Evolutionary conservation across 2,113 vertebrate species (phyloP).

Genomic region (Alethe diademata): DNA sequence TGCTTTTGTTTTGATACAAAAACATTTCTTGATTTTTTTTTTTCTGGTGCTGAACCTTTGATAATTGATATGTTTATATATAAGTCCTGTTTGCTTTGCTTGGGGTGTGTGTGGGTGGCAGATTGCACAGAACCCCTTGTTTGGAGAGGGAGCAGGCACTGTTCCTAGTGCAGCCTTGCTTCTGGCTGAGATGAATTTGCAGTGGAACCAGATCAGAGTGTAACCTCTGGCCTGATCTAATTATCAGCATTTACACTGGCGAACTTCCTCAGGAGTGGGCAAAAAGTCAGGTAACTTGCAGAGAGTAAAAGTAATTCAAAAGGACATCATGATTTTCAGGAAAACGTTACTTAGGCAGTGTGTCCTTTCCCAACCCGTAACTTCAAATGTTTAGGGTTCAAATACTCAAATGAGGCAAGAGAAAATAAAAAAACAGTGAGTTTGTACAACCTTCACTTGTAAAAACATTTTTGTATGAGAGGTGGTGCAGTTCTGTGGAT

Average conservation of each 20-base stretch:
- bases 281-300: slow-evolving; percentile 1
- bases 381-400: neutral
- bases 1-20: neutral
- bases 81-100: neutral
- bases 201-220: neutral
- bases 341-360: neutral
- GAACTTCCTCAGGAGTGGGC: neutral
- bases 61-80: fast-evolving
- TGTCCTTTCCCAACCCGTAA: neutral
- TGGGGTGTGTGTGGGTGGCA: fast-evolving
- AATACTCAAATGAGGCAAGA: neutral
- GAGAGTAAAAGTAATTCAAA: neutral
- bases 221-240: slow-evolving; percentile 17
- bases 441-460: neutral
- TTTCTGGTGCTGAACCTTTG: neutral
- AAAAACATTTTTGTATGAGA: neutral
- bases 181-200: neutral
- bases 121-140: neutral
- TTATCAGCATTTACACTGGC: neutral
- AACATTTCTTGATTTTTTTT: neutral
- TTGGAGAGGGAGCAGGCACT: neutral
- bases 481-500: neutral
- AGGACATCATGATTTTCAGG: neutral
- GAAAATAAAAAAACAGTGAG: neutral
- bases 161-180: neutral